These are phyloP conservation scores for Excalfactoria chinensis DNA, from an alignment of 2,113 vertebrate genomes.

Conservation along the genomic window DNA sequence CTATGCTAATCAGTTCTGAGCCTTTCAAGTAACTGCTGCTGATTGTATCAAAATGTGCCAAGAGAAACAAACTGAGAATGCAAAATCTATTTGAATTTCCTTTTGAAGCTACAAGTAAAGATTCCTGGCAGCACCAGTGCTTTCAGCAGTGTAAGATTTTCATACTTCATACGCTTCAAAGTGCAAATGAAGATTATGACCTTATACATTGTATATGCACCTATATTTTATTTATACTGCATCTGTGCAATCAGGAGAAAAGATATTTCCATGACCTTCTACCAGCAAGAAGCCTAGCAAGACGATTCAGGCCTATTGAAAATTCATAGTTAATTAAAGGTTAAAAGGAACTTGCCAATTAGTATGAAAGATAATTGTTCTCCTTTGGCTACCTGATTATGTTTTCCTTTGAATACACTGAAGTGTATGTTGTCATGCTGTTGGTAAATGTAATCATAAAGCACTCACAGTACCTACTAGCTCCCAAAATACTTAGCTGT, in stretches of 20 bases:
- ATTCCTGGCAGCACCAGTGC: conserved; percentile 32
- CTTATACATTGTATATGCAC: conserved; percentile 31
- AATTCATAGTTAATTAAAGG: conserved; percentile 81
- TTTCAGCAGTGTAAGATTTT: conserved; percentile 60
- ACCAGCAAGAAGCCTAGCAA: conserved; percentile 68
- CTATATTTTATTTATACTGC: conserved; percentile 73
- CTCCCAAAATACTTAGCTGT: conserved; percentile 50
- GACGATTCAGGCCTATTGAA: conserved; percentile 66
- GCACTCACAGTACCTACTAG: conserved; percentile 12
- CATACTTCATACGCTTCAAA: conserved; percentile 48
- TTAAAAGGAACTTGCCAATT: conserved; percentile 79
- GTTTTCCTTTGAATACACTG: conserved; percentile 66
- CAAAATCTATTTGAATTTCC: conserved; percentile 67
- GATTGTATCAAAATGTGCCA: conserved; percentile 72
- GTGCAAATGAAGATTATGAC: conserved; percentile 51
- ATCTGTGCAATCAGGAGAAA: conserved; percentile 57
- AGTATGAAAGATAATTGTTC: conserved; percentile 77
- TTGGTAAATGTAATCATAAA: conserved; percentile 60
- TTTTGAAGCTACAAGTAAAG: conserved; percentile 69
- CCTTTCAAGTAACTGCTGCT: conserved; percentile 69
- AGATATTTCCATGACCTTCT: conserved; percentile 73
- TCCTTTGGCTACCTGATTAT: conserved; percentile 75
- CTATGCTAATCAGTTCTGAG: conserved; percentile 70
- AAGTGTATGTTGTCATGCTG: conserved; percentile 60
- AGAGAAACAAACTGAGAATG: conserved; percentile 69